These are phyloP conservation scores for Ypsolopha scabrella DNA, from an alignment of 2,888 invertebrate species.

Conservation along the genomic window DNA sequence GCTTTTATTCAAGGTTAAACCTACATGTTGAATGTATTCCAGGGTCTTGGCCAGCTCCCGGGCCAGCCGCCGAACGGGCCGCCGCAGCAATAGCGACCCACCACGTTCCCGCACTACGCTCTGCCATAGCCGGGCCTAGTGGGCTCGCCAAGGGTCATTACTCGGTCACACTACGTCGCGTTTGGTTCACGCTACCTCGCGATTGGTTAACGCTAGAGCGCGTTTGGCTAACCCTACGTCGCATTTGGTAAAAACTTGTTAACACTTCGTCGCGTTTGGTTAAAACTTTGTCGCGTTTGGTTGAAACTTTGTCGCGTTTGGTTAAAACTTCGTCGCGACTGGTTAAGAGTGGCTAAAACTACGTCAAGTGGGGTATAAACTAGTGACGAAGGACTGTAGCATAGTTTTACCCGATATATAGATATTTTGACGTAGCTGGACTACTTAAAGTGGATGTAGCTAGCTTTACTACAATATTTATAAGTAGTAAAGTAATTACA, in stretches of 20 bases:
- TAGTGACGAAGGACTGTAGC: too few species aligned
- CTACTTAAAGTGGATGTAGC: neutral
- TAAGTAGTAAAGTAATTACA: constrained; percentile 16
- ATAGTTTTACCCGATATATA: too few species aligned
- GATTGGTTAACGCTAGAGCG: too few species aligned
- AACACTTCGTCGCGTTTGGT: too few species aligned
- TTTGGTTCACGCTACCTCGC: too few species aligned
- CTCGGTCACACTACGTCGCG: too few species aligned
- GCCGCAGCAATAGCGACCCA: constrained; percentile 60
- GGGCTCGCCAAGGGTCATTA: neutral
- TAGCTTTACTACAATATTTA: neutral
- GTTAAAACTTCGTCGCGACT: too few species aligned
- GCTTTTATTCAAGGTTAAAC: neutral
- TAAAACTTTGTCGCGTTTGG: neutral
- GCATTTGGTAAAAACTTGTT: too few species aligned
- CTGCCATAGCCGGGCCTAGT: constrained; percentile 14
- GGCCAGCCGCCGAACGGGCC: constrained; percentile 53
- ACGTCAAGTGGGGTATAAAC: too few species aligned
- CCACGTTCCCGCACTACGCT: constrained; percentile 24
- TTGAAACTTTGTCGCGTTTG: too few species aligned
- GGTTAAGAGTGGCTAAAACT: too few species aligned
- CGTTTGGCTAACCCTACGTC: too few species aligned
- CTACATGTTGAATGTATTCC: constrained; percentile 5
- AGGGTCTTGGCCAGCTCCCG: constrained; percentile 59
- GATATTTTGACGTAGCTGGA: neutral